Evolutionary conservation across 2,797 vertebrate species (phyloP), one percentile per base, ranked within the genome.

Genomic region (Saxicola maurus): DNA sequence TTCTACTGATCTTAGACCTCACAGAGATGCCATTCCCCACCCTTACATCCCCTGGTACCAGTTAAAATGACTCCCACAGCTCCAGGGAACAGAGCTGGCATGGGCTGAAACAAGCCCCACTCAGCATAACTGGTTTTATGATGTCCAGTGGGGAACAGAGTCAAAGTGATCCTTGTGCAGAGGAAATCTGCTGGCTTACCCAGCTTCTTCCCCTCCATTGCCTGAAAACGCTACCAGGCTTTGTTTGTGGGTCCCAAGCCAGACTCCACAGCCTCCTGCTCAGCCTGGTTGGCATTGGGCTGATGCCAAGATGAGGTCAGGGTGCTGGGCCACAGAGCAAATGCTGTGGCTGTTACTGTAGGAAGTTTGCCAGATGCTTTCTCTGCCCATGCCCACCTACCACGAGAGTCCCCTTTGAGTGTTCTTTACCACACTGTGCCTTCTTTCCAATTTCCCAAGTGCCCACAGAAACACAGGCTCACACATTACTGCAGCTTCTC

Each of bases 251-350:
- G 65, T 77, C 59, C 53, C 38, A 17, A 80, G 49, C 53, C 59
- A 67, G 61, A 53, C 67, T 67, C 67, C 43, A 23, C 49, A 73
- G 81, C 71, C 49, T 69, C 74, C 91, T 82, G 33, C 80, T 88
- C 55, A 5, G 59, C 25, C 77, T 89, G 60, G 77, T 16, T 86
- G 91, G 87, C 46, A 40, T n/a, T 69, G 86, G 49, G 48, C 27
- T 43, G 71, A 14, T 43, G 74, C 87, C 91, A 93, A 56, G 67
- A 73, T 73, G 89, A 92, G 87, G 81, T 79, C 90, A 91, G 92
- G 77, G 83, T 74, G 71, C 67, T 74, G 83, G 60, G 68, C 83
- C 92, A 86, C 56, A 75, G 60, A 86, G 82, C 67, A 91, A 92
- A 78, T 2, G 1, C 52, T 73, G 80, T 56, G 83, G 71, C 64